Evolutionary conservation across 2,797 vertebrate genomes (phyloP).

Genomic region (Pipistrellus kuhlii): DNA sequence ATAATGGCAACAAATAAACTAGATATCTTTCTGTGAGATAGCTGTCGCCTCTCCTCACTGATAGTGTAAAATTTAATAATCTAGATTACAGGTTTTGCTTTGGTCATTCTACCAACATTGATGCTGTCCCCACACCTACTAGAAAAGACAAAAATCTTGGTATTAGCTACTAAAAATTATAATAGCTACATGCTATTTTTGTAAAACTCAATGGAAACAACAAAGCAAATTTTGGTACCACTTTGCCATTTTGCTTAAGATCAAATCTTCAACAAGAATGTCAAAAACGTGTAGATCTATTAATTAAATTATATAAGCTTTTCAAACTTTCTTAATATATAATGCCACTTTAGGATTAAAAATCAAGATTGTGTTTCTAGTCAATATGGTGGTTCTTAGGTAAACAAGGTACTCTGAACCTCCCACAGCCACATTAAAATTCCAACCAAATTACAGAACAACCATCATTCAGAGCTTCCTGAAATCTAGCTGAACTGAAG

Average conservation of each 20-base stretch:
- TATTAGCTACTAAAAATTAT: neutral
- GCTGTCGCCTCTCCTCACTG: conserved; percentile 41
- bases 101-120: neutral
- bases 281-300: neutral
- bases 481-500: neutral
- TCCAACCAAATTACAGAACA: neutral
- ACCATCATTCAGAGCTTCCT: neutral
- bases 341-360: neutral
- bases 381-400: neutral
- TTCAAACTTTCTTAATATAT: neutral
- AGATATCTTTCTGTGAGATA: conserved; percentile 49
- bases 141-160: neutral
- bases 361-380: neutral
- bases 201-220: neutral
- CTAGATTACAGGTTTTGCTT: conserved; percentile 49
- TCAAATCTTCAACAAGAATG: neutral
- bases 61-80: conserved; percentile 42
- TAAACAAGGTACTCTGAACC: neutral
- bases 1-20: conserved; percentile 57
- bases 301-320: conserved; percentile 2
- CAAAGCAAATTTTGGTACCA: neutral
- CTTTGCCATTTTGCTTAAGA: conserved; percentile 14
- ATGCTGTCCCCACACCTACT: neutral
- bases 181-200: neutral
- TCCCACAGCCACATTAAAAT: neutral